phyloP scores from a whole-genome alignment of 2,113 vertebrate genomes.

The Theristicus caerulescens region DNA sequence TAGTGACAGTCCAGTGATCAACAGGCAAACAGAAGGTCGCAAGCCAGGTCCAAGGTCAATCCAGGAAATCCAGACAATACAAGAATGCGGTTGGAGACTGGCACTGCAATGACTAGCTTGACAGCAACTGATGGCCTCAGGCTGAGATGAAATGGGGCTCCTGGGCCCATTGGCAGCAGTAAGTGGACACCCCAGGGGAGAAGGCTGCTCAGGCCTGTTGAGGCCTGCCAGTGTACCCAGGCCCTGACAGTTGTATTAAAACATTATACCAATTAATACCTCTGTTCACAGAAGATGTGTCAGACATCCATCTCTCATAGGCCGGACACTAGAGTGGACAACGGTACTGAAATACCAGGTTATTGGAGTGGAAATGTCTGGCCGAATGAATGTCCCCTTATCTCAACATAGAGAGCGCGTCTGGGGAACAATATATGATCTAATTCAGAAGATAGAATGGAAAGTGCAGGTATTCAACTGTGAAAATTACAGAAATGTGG shows the following conservation, averaged over 20 bases:
- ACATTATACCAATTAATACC: background rate
- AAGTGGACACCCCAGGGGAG: background rate
- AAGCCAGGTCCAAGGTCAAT: too few relatives aligned
- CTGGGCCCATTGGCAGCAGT: background rate
- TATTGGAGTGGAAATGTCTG: background rate
- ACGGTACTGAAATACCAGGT: background rate
- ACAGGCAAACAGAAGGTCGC: background rate
- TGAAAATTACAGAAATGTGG: background rate
- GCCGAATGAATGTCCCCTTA: background rate
- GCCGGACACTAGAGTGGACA: too few relatives aligned
- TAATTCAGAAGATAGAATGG: background rate
- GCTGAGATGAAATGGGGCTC: background rate
- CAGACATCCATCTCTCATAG: background rate
- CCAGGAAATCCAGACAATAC: background rate
- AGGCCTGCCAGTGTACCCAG: background rate
- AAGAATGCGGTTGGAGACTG: background rate
- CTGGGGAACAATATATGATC: background rate
- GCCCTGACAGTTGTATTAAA: background rate
- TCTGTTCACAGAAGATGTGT: background rate
- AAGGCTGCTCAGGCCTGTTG: background rate
- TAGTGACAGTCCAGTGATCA: background rate
- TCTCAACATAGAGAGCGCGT: background rate
- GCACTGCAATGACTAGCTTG: background rate
- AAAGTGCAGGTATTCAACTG: background rate
- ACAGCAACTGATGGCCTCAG: background rate